Base-by-base conservation (phyloP, 2,113 vertebrate species). In the Apodemus sylvaticus region DNA sequence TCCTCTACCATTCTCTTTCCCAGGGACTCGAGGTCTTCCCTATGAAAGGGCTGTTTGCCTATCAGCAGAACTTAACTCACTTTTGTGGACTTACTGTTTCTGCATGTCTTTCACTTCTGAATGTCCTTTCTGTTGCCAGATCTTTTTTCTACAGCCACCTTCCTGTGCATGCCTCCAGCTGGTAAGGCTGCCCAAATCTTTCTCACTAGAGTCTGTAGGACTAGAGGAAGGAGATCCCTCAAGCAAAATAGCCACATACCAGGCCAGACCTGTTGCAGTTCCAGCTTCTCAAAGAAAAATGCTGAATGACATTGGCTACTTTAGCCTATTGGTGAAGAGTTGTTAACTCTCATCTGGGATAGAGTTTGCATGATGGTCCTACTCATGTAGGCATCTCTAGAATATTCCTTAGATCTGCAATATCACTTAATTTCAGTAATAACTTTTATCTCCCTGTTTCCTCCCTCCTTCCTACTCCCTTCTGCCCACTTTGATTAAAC, bases 401-500 rank as follows among this genome's bases (percentile, higher is more conserved):
- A 36, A 60, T 20, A 14, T 26, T 26, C 82, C 36, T 79, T 29
- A 16, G 22, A 45, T n/a, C 51, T n/a, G 7, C 76, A 36, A 8
- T 24, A 1, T 81, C 53, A 9, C 22, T 58, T 24, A 42, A 7
- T 68, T 88, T 42, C 19, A 60, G 58, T 11, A 45, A 1, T 22
- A 78, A 31, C 77, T 34, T 79, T 26, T 62, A 42, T 55, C n/a
- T 48, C 10, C 51, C 58, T 3, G 19, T 29, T 73, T 26, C 36
- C 4, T 34, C 11, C 0, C 11, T 4, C 17, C 4, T 2, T 42
- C 34, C 20, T 9, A 34, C 1, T 53, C n/a, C 14, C 20, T 13
- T 58, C 3, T 73, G 0, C 22, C 12, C 19, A 55, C 22, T 91
- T 60, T 73, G 1, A 34, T 62, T 8, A 51, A 16, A 53, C 11